Base-by-base conservation (phyloP, 2,888 invertebrate genomes). In the Odontothrips loti region DNA sequence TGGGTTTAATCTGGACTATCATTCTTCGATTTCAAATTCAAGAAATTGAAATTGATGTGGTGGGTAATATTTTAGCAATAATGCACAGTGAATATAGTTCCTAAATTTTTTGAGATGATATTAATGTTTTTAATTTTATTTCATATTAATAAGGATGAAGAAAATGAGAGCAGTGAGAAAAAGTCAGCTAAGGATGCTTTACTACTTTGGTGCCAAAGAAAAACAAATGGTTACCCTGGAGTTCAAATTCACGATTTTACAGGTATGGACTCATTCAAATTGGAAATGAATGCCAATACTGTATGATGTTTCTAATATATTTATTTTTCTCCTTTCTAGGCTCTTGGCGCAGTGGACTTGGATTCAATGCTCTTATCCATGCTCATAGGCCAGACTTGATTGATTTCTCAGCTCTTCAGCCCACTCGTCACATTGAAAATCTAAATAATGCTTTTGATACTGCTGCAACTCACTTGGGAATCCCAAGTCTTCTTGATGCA, bases 1-100 rank as follows among this genome's bases (percentile, higher is more conserved):
- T 99, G 84, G 99, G 99, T 85, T 91, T 99, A 81, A 98, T 99
- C 85, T 99, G 99, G 99, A 99, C 99, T 83, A 99, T 99, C 86
- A 99, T 99, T 89, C 91, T 99, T 84, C 91, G 99, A 83, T 99
- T 99, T 91, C 98, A 99, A 91, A 99, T 99, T 85, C 98, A 98
- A 88, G 97, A 97, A 90, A 98, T 98, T 85, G 97, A 97, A 89
- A 97, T 98, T 85, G 97, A 97, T 88, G 96, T 97, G 87, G 96
- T 96, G 87, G 91, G 93, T 91, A 80, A 79, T 48, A 78, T 79
- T 17, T 34, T 8, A 48, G 9, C 29, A 17, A n/a, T 51, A 79
- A 29, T 27, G 27, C 68, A n/a, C n/a, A n/a, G n/a, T 43, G 27
- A 34, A 20, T 79, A 17, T 79, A 17, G 8, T n/a, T n/a, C 11